Conservation (phyloP, 2,888 invertebrate genomes). For the Deilephila elpenor region DNA sequence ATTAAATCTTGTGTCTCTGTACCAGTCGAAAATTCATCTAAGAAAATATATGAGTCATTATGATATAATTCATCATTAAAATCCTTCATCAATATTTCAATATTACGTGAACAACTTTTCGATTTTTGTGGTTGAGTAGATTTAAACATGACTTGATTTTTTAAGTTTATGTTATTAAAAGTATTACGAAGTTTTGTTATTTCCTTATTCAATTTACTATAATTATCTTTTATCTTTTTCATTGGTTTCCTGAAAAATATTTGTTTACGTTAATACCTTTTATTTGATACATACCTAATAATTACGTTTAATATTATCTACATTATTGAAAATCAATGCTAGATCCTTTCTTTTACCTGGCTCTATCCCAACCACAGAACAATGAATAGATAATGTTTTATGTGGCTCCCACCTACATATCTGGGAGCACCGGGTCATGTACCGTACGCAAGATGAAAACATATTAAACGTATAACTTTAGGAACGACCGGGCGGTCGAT, state of each 20-base stretch:
- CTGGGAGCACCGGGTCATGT: too few relatives aligned
- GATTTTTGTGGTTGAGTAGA: constrained; percentile 46
- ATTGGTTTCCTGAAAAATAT: constrained; percentile 57
- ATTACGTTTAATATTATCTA: neutral
- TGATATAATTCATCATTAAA: neutral
- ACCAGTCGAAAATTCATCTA: constrained; percentile 52
- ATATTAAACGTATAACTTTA: too few relatives aligned
- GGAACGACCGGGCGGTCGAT: too few relatives aligned
- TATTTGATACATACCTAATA: neutral
- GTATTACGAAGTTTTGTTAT: constrained; percentile 64
- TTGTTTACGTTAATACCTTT: neutral
- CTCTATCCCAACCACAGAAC: too few relatives aligned
- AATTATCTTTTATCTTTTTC: constrained; percentile 55
- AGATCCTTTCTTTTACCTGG: too few relatives aligned
- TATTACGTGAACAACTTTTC: constrained; percentile 42
- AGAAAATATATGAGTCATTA: constrained; percentile 20
- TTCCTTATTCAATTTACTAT: constrained; percentile 60
- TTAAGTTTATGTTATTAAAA: constrained; percentile 63
- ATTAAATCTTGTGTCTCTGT: constrained; percentile 50
- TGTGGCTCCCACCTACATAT: too few relatives aligned
- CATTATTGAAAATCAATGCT: too few relatives aligned
- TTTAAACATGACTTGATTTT: constrained; percentile 63
- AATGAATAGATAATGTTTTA: too few relatives aligned
- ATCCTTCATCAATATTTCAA: neutral
- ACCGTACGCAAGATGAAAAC: too few relatives aligned